Base-by-base conservation (phyloP, 2,888 invertebrate genomes). In the Scotopteryx bipunctaria region DNA sequence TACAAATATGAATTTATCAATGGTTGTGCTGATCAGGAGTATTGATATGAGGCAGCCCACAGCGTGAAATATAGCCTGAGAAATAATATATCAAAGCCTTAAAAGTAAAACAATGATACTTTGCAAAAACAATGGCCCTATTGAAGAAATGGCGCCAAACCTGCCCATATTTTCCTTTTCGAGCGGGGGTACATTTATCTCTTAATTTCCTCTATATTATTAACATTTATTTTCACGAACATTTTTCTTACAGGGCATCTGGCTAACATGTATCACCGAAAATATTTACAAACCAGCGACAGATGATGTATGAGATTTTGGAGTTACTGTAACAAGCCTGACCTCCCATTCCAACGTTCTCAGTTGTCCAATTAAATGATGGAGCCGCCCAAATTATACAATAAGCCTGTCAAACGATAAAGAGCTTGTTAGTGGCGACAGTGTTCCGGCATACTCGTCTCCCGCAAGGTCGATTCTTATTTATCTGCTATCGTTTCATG, bases 41-140 rank as follows among this genome's bases (percentile, higher is more conserved):
- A 43, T 35, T 43, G 43, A 48, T 48, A 47, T 48, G 19, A 31
- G 36, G 16, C 16, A 17, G 25, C 35, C 25, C 15, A 16, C 43
- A 17, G 29, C 40, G 35, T 48, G 44, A 54, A 9, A 19, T 43
- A 54, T 35, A 11, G 35, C 54, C 43, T 38, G 44, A 36, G 35
- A 49, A 47, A 49, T n/a, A n/a, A n/a, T 46, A 48, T 46, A 38
- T 53, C 55, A 54, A 51, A 56, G 17, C 59, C 59, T 19, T 59
- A 57, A 54, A 58, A 16, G 55, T 33, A 53, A 57, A 19, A 60
- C 55, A 57, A 60, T 60, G 42, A 43, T 43, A 31, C 40, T 40
- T 44, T 44, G 27, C 15, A 25, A 46, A 38, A 40, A 44, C 36
- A 48, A 48, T 48, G 40, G 15, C 29, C 33, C 13, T 25, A 32